phyloP scores from a whole-genome alignment of 2,888 invertebrate species.

The Macrophya annulata region DNA sequence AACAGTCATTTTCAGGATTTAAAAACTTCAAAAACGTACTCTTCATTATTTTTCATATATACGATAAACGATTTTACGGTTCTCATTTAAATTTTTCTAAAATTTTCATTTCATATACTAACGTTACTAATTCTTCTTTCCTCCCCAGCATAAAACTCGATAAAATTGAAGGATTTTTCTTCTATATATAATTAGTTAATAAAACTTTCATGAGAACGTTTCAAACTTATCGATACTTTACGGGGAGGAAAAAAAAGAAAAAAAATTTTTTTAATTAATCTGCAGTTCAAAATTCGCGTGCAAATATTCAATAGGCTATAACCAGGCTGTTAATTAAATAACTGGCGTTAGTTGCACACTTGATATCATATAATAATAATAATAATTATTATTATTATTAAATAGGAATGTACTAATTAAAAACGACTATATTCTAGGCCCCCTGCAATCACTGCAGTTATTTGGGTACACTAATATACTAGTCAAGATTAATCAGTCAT shows the following conservation, averaged over 20 bases:
- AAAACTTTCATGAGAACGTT: not conserved
- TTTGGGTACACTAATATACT: slow-evolving; percentile 6
- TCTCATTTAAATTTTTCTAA: not conserved
- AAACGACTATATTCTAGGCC: slow-evolving; percentile 12
- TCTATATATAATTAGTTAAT: not conserved
- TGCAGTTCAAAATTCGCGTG: not conserved
- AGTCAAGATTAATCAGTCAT: slow-evolving; percentile 10
- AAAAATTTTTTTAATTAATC: not conserved
- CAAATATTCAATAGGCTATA: not conserved
- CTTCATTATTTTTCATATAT: not conserved
- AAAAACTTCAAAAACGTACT: not conserved
- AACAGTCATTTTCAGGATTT: not conserved
- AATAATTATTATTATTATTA: not conserved
- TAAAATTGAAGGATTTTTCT: not conserved
- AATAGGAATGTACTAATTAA: not conserved
- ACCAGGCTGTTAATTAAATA: not conserved
- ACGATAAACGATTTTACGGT: not conserved
- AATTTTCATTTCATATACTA: not conserved
- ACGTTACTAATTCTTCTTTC: not conserved
- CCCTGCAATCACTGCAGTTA: not conserved
- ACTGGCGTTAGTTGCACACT: not conserved
- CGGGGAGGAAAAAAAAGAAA: not conserved
- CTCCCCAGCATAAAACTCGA: not conserved
- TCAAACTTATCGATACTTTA: not conserved
- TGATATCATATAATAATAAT: not conserved